These are phyloP conservation scores for Tor tambroides DNA, from an alignment of 2,113 vertebrate species.

Conservation along the genomic window DNA sequence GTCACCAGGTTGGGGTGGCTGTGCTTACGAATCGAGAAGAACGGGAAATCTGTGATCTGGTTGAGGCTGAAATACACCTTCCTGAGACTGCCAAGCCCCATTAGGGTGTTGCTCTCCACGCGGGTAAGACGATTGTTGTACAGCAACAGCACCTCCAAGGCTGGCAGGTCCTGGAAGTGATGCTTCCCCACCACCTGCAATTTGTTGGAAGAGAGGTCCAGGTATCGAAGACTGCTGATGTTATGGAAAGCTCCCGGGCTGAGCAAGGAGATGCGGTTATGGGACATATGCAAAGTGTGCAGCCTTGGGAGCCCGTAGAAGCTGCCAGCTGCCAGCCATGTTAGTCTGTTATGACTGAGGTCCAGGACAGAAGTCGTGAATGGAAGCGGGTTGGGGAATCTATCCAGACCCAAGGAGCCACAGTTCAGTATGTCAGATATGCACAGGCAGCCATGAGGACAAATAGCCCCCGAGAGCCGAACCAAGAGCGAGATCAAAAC, in stretches of 20 bases:
- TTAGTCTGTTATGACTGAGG: conserved; percentile 88
- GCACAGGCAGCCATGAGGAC: conserved; percentile 86
- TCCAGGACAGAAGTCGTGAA: conserved; percentile 81
- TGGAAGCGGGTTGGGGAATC: conserved; percentile 79
- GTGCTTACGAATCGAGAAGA: conserved; percentile 82
- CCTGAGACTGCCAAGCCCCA: conserved; percentile 78
- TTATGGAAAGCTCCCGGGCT: conserved; percentile 79
- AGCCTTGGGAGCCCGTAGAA: conserved; percentile 79
- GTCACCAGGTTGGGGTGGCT: conserved; percentile 82
- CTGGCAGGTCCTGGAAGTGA: conserved; percentile 83
- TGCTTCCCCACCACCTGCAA: conserved; percentile 78
- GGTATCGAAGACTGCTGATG: conserved; percentile 79
- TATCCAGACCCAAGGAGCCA: conserved; percentile 76
- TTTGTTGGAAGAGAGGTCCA: conserved; percentile 93
- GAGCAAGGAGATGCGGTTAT: conserved; percentile 83
- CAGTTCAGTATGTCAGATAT: conserved; percentile 90
- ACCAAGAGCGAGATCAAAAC: conserved; percentile 49
- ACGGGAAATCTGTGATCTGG: conserved; percentile 87
- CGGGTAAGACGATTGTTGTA: conserved; percentile 86
- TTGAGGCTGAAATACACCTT: conserved; percentile 94
- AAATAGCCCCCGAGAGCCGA: conserved; percentile 62
- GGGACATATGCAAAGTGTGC: conserved; percentile 81
- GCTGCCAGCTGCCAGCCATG: conserved; percentile 76
- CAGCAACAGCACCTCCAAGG: conserved; percentile 89
- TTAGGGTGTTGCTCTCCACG: conserved; percentile 80